phyloP scores from a whole-genome alignment of 2,888 invertebrate species.

The Psylliodes chrysocephalus region DNA sequence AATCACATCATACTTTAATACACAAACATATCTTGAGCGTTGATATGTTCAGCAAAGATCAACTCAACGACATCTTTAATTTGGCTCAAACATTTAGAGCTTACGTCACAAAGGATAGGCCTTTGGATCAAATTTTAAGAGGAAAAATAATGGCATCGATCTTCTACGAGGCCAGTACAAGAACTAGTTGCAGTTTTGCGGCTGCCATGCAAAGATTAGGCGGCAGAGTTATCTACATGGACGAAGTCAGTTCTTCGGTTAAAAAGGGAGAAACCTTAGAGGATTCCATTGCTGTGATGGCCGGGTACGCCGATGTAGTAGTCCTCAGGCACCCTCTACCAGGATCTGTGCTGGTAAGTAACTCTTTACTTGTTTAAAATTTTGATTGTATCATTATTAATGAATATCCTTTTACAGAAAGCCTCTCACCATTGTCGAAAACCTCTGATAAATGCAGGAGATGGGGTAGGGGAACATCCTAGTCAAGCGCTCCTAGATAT shows the following conservation, averaged over 20 bases:
- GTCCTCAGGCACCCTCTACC: conserved; percentile 94
- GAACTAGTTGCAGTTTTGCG: conserved; percentile 95
- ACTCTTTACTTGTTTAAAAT: not conserved
- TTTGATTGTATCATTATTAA: not conserved
- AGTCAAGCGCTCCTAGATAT: conserved; percentile 97
- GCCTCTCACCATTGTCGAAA: conserved; percentile 86
- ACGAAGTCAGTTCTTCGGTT: conserved; percentile 90
- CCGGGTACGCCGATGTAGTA: conserved; percentile 93
- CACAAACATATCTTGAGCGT: conserved; percentile 88
- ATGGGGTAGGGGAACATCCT: conserved; percentile 97
- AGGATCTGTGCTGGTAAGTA: conserved; percentile 86
- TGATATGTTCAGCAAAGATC: conserved; percentile 87
- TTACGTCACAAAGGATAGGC: conserved; percentile 84
- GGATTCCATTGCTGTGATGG: conserved; percentile 86
- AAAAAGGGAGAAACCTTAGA: conserved; percentile 97
- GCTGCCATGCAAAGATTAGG: conserved; percentile 97
- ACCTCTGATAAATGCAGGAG: conserved; percentile 97
- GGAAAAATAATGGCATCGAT: conserved; percentile 92
- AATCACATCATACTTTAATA: conserved; percentile 66
- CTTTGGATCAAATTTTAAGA: conserved; percentile 83
- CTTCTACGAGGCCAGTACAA: conserved; percentile 97
- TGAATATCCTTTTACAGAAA: conserved; percentile 66
- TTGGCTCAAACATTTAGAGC: conserved; percentile 88
- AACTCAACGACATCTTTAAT: conserved; percentile 93
- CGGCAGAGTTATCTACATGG: conserved; percentile 90